Base-by-base conservation (phyloP, 2,888 invertebrate species). In the Ganaspis brasiliensis region DNA sequence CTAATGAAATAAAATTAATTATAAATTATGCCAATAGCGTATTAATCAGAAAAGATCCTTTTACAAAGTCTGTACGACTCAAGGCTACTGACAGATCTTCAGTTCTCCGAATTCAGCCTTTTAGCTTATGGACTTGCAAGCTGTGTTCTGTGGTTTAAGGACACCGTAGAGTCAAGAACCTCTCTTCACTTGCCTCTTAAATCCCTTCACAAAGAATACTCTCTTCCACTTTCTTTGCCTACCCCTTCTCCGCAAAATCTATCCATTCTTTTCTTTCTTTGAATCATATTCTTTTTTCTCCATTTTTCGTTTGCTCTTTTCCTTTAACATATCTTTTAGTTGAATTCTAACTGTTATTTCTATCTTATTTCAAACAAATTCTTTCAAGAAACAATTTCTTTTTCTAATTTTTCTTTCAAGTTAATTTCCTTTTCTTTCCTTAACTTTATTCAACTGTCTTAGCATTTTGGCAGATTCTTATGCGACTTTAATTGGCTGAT, bases 171-270 rank as follows among this genome's bases (percentile, higher is more conserved):
- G 86, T 88, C 85, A 86, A 88, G 86, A 87, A 86, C 85, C 85
- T 86, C 86, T 86, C 79, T 81, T 76, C 80, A 77, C 82, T 82
- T 74, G 81, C 76, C 81, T 84, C 85, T 85, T 80, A 83, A 88
- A 87, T 87, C 86, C 86, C 87, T 86, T 85, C 85, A 86, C 87
- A 87, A 88, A 87, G 88, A 87, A 87, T 86, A 24, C 76, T 79
- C 73, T 79, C 75, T 75, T 75, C 74, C 73, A 73, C 75, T 56
- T 71, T 76, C 21, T 26, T 35, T 37, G 35, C 9, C 40, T 73
- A 6, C 26, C 16, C 56, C 35, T 56, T 21, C 16, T 6, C 6
- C 31, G 6, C 2, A 31, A 31, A 2, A 31, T 31, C 31, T 31
- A 31, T 31, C 31, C 31, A 31, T 31, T 31, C 31, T 31, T 6